Percentiles rank a stretch among this genome's conserved stretches.
Evolutionary conservation across 2,797 vertebrate genomes (phyloP).

Genomic region (Etheostoma perlongum): DNA sequence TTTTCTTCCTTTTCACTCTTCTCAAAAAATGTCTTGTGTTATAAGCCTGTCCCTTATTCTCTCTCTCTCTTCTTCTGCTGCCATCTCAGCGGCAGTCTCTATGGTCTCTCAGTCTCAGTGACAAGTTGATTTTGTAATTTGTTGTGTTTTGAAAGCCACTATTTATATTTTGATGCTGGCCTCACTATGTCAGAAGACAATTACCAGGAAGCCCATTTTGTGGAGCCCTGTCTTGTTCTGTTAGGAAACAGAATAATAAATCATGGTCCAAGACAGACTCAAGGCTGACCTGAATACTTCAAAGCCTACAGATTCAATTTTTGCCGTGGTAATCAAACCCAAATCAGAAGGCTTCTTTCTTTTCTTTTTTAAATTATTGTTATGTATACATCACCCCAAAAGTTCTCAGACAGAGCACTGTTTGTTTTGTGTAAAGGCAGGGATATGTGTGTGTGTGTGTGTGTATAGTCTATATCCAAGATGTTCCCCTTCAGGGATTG

Average conservation of each 20-base stretch:
- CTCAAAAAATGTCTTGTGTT: constrained; percentile 3
- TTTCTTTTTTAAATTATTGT: too few species aligned
- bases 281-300: too few species aligned
- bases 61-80: constrained; percentile 2
- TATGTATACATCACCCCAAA: too few species aligned
- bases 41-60: constrained; percentile 22
- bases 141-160: constrained; percentile 59
- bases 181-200: constrained; percentile 45
- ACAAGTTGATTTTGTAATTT: constrained; percentile 54
- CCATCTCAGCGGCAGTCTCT: constrained; percentile 56
- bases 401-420: too few species aligned
- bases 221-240: constrained; percentile 55
- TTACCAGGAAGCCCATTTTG: constrained; percentile 51
- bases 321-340: too few species aligned
- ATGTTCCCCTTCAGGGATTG: too few species aligned
- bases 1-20: constrained; percentile 1
- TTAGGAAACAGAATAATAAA: constrained; percentile 54
- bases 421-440: too few species aligned
- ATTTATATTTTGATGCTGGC: constrained; percentile 53
- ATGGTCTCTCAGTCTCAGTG: constrained; percentile 40
- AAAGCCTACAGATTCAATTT: too few species aligned
- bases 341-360: too few species aligned
- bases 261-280: constrained; percentile 29
- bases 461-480: too few species aligned
- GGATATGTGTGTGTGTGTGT: too few species aligned